phyloP scores from a whole-genome alignment of 2,797 vertebrate species.

The Neosilurus hyrtlii region DNA sequence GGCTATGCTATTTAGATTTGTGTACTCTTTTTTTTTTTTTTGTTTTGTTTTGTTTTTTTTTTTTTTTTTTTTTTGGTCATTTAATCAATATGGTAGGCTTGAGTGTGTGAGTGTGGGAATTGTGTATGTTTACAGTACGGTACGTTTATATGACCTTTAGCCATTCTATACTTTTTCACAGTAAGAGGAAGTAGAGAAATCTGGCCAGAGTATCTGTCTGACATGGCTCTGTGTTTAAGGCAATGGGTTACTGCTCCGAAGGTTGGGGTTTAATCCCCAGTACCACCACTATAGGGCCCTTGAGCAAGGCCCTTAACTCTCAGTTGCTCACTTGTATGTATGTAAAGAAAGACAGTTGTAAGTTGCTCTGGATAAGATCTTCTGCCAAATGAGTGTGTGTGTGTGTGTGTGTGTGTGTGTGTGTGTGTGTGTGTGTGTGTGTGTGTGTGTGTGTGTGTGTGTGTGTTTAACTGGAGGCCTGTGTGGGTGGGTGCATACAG shows the following conservation, averaged over 20 bases:
- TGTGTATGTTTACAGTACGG: constrained; percentile 33
- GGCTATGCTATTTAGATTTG: constrained; percentile 25
- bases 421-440: not conserved
- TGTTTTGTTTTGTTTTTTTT: too few species aligned
- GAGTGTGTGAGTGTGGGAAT: constrained; percentile 40
- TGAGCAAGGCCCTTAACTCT: too few species aligned
- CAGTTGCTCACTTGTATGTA: too few species aligned
- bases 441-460: not conserved
- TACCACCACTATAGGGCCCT: too few species aligned
- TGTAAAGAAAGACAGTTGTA: too few species aligned
- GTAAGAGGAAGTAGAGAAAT: constrained; percentile 30
- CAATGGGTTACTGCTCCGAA: too few species aligned
- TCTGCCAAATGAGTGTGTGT: too few species aligned
- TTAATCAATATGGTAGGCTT: constrained; percentile 24
- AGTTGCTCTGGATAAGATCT: too few species aligned
- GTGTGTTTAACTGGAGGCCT: constrained; percentile 1
- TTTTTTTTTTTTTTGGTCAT: constrained; percentile 32
- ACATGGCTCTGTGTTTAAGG: not conserved
- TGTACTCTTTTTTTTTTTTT: constrained; percentile 35
- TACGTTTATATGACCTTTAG: constrained; percentile 44
- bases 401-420: too few species aligned
- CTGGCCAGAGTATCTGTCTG: not conserved
- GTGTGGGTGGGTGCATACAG: not conserved
- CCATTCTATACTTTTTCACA: constrained; percentile 32
- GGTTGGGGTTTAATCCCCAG: too few species aligned